Percentiles rank a stretch among this genome's conserved stretches.
phyloP scores from a whole-genome alignment of 2,888 invertebrate genomes.

The Rambutsinella grinnellia region DNA sequence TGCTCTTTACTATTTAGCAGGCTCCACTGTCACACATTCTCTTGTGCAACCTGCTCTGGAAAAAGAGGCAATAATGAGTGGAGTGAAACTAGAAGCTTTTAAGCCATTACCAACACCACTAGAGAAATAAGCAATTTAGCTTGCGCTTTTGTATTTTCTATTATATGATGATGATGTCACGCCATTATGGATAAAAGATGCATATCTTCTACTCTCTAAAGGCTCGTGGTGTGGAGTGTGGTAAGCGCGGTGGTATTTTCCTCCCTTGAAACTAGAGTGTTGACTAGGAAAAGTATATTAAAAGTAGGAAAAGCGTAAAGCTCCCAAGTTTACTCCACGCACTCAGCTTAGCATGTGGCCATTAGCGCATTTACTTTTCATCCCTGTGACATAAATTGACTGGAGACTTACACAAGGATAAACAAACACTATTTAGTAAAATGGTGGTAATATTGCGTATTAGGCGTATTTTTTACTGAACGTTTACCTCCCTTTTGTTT shows the following conservation, averaged over 20 bases:
- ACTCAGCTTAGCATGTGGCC: conserved; percentile 46
- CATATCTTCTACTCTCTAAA: conserved; percentile 16
- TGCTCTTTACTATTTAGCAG: conserved; percentile 9
- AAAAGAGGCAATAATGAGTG: conserved; percentile 36
- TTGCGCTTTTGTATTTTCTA: neutral
- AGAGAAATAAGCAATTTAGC: conserved; percentile 48
- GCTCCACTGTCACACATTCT: neutral
- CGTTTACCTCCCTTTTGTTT: conserved; percentile 10
- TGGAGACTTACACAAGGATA: conserved; percentile 23
- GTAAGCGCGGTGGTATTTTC: conserved; percentile 20
- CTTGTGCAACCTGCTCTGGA: neutral
- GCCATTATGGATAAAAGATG: conserved; percentile 24
- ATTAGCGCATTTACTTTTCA: conserved; percentile 50
- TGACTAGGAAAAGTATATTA: neutral
- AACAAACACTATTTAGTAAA: conserved; percentile 19
- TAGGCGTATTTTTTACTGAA: too few relatives aligned
- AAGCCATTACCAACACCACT: conserved; percentile 42
- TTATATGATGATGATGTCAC: conserved; percentile 13
- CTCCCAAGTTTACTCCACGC: conserved; percentile 30
- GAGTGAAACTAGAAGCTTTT: conserved; percentile 49
- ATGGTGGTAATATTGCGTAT: conserved; percentile 8
- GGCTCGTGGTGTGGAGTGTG: neutral
- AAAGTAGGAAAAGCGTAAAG: neutral
- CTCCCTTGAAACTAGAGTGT: conserved; percentile 7
- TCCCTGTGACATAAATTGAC: conserved; percentile 47